Base-by-base conservation (phyloP, 2,797 vertebrate genomes). In the Cyprinodon diabolis region DNA sequence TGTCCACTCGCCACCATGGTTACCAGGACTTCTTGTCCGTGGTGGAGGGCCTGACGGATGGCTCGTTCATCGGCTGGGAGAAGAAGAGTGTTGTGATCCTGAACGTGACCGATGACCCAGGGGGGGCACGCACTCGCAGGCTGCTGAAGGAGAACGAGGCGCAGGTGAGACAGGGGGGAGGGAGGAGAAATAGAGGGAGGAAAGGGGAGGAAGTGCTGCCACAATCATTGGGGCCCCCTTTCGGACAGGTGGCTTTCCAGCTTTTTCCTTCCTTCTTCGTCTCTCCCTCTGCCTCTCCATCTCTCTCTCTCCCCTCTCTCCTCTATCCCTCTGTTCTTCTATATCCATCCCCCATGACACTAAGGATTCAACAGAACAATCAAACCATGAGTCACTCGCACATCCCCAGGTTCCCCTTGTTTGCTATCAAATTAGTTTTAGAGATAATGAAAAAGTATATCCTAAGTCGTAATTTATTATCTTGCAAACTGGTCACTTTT, bases 1-100 rank as follows among this genome's bases (percentile, higher is more conserved):
- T 99, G 89, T 96, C 95, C 85, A 98, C 97, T 0, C 95, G 96
- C 77, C 96, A 97, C 91, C 97, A 97, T 0, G 97, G 97, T 85
- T 96, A 98, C 92, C 96, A 97, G 90, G 97, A 97, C 66, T 97
- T 99, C 78, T 94, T 98, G 86, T 96, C 95, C 4, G 94, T 97
- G 82, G 96, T 98, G 66, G 97, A 99, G 91, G 96, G 96, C 75
- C 91, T 99, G 88, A 98, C 97, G 0, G 97, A 98, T 76, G 96
- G 96, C 88, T 98, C 97, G 47, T 95, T 98, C 92, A 97, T 99
- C 68, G 97, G 97, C 83, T 99, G 97, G 97, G 97, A 98, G 90
- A 97, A 96, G 92, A 97, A 96, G 25, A 97, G 96, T n/a, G 94
- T 97, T 65, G 95, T 98, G 76, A 96, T 96, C 75, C 95, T 99